phyloP scores from a whole-genome alignment of 2,113 vertebrate genomes.

The Carettochelys insculpta region DNA sequence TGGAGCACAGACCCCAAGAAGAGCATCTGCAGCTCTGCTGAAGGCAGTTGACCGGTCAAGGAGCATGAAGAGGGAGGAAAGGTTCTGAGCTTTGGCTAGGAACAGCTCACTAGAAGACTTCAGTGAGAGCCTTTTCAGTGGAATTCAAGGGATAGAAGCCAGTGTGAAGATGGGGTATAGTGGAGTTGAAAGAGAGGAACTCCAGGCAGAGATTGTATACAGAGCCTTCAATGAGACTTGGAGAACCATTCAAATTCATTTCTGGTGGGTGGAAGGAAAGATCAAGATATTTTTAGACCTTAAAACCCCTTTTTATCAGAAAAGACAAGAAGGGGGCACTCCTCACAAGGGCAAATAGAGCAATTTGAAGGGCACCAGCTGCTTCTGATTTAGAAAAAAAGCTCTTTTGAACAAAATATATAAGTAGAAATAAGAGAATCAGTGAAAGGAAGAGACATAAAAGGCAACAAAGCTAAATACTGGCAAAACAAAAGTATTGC shows the following conservation, averaged over 20 bases:
- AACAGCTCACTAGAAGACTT: neutral
- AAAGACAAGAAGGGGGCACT: neutral
- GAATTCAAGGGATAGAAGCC: neutral
- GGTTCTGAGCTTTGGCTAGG: neutral
- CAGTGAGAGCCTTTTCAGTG: accelerated
- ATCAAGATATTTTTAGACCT: neutral
- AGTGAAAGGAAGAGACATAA: neutral
- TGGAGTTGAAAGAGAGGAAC: neutral
- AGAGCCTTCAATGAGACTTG: neutral
- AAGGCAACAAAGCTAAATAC: neutral
- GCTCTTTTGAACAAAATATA: neutral
- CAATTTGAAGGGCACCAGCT: neutral
- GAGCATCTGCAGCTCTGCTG: neutral
- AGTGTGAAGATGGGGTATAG: neutral
- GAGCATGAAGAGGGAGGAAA: neutral
- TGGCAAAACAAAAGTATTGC: neutral
- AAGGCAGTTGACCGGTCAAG: neutral
- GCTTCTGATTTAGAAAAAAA: neutral
- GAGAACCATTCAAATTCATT: neutral
- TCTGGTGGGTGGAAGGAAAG: neutral
- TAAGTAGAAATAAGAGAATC: neutral
- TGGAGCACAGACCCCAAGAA: neutral
- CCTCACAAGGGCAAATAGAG: neutral
- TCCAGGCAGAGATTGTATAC: neutral
- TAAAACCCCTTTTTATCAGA: neutral